Conservation (phyloP, 2,797 vertebrate species). For the Galaxias olidus region DNA sequence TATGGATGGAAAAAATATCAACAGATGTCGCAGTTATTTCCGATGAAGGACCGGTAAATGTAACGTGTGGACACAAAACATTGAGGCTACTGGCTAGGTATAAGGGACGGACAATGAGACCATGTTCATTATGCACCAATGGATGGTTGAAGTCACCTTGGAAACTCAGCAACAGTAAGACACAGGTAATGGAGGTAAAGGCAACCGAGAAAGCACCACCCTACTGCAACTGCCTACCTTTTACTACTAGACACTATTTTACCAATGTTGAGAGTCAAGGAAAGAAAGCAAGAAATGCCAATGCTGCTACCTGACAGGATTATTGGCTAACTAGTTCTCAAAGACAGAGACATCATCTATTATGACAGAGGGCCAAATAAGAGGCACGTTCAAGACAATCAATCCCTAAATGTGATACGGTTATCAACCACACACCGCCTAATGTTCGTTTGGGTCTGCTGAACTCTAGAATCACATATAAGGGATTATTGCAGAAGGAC, state of each 20-base stretch:
- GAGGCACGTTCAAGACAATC: not conserved
- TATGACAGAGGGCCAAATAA: not conserved
- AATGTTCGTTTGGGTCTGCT: conserved; percentile 1
- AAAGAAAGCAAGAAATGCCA: no score
- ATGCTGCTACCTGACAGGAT: no score
- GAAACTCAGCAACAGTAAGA: no score
- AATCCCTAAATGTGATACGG: not conserved
- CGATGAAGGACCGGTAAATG: not conserved
- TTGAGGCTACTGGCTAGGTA: not conserved
- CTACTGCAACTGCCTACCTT: no score
- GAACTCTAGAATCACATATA: conserved; percentile 15
- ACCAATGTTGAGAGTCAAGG: no score
- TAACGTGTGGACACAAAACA: not conserved
- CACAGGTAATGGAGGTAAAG: no score
- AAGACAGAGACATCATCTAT: not conserved
- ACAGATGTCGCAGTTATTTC: conserved; percentile 8
- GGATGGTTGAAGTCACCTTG: no score
- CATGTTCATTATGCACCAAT: no score
- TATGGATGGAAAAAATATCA: not conserved
- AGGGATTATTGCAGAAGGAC: conserved; percentile 11
- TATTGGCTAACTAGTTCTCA: not conserved
- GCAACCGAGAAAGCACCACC: no score
- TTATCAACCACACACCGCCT: conserved; percentile 6
- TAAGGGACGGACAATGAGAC: not conserved
- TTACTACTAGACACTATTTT: no score